Base-by-base conservation (phyloP, 2,888 invertebrate genomes). In the Hemithea aestivaria region DNA sequence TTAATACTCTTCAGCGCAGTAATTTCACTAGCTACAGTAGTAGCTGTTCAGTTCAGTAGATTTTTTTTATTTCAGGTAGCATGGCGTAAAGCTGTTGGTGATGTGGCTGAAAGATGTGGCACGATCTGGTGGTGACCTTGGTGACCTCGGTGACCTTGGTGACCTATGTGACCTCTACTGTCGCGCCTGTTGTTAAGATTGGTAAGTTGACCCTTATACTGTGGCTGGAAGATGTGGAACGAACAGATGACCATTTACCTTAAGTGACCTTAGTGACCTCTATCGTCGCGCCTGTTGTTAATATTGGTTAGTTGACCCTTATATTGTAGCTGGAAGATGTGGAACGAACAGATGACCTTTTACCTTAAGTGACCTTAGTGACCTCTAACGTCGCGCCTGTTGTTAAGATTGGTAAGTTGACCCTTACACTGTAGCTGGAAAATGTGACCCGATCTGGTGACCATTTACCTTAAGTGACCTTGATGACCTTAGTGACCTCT, bases 131-230 rank as follows among this genome's bases (percentile, higher is more conserved):
- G 70, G 70, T 63, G n/a, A n/a, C n/a, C n/a, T n/a, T n/a, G 60
- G 48, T 73, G 73, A 72, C 59, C 36, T 50, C 77, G 51, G 58
- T 75, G 42, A 61, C 56, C 35, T 35, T 75, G 47, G 70, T 73
- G 43, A 16, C 5, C 5, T 4, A 2, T 16, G 66, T 74, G 41
- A 82, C 77, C 25, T 80, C 82, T 39, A 88, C 90, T 0, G 60
- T 91, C 36, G 89, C 91, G 44, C 91, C 91, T 27, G 91, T 92
- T 56, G 89, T 92, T 73, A 89, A 91, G 63, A 90, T 91, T 53
- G 91, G 91, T 90, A 65, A 84, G 87, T 65, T 7, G 3, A 7
- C 8, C 16, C 5, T 16, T 16, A 5, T 7, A 2, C 6, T 22
- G 20, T 30, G 0, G 10, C 5, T 5, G 5, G 16, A 16, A 16